Base-by-base conservation (phyloP, 2,797 vertebrate genomes). In the Pipistrellus pipistrellus region DNA sequence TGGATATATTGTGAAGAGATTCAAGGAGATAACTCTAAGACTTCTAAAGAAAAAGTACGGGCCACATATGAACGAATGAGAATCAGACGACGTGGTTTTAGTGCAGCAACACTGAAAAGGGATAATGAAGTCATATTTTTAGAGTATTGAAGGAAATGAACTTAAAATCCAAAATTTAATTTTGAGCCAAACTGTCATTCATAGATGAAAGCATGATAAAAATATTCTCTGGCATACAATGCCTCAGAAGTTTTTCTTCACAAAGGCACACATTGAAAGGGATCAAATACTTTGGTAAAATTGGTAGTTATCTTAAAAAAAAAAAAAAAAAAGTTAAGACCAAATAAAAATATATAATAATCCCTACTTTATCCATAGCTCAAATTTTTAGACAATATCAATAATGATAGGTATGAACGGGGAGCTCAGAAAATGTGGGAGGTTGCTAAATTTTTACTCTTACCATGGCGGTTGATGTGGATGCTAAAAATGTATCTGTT, bases 101-200 rank as follows among this genome's bases (percentile, higher is more conserved):
- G 30, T 64, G 30, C 44, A 55, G 87, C 46, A 90, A 41, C 25
- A 85, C 7, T 66, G 68, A 91, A 77, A 75, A 21, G 83, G 91
- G 68, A 93, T 85, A 96, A 96, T 18, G 57, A 96, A 73, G 88
- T 59, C 55, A 14, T 89, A 94, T 72, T 55, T 94, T 81, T 81
- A 94, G 76, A 86, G 30, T 85, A 53, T 8, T 78, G 21, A 91
- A 91, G 68, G 44, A 76, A 90, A 91, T 48, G 66, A 81, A 88
- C 20, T 73, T 73, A 69, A 85, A 93, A 95, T 81, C 27, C 27
- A 66, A 88, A 91, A 64, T 75, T 85, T 93, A 85, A 93, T 91
- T 91, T 88, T 69, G 76, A 93, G 44, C 66, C 83, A 81, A 88
- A 93, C 59, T 88, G 84, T 88, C 87, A 93, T 84, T 95, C 84